A percentile compares a stretch with the other conserved stretches of the same genome.
Conservation (phyloP, 2,888 invertebrate species). For the Autographa pulchrina region DNA sequence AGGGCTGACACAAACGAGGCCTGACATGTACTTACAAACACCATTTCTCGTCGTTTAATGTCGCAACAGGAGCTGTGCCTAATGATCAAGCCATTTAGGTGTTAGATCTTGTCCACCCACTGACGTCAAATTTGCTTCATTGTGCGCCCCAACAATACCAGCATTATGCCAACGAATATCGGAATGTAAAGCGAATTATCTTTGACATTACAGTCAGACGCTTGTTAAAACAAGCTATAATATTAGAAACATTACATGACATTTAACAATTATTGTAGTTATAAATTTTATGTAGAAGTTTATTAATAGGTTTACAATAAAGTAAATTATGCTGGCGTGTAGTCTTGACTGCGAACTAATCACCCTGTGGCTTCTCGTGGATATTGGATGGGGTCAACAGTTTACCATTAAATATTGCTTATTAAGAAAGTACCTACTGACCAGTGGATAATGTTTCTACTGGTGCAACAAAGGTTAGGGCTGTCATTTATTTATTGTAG, state of each 20-base stretch:
- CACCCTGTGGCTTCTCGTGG: background rate
- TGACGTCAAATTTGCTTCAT: constrained; percentile 19
- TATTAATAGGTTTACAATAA: constrained; percentile 32
- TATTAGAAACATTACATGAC: constrained; percentile 39
- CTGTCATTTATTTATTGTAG: background rate
- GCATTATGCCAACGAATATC: constrained; percentile 28
- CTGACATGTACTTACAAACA: constrained; percentile 13
- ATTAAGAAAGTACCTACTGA: background rate
- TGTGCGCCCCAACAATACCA: constrained; percentile 29
- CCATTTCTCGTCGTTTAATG: constrained; percentile 28
- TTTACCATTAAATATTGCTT: background rate
- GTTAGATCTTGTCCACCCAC: constrained; percentile 10
- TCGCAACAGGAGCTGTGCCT: constrained; percentile 35
- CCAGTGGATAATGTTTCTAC: background rate
- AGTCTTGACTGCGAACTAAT: constrained; percentile 11
- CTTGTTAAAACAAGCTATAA: constrained; percentile 24
- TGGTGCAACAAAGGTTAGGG: background rate
- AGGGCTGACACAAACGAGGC: constrained; percentile 26
- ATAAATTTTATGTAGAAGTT: constrained; percentile 39
- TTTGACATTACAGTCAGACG: constrained; percentile 42
- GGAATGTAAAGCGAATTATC: constrained; percentile 45
- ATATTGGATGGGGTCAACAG: constrained; percentile 2
- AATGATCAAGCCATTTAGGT: constrained; percentile 10
- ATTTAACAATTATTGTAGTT: constrained; percentile 50
- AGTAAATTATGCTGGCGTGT: constrained; percentile 36